A percentile compares a stretch with the other conserved stretches of the same genome.
phyloP scores from a whole-genome alignment of 2,113 vertebrate species.

The Semicossyphus pulcher region DNA sequence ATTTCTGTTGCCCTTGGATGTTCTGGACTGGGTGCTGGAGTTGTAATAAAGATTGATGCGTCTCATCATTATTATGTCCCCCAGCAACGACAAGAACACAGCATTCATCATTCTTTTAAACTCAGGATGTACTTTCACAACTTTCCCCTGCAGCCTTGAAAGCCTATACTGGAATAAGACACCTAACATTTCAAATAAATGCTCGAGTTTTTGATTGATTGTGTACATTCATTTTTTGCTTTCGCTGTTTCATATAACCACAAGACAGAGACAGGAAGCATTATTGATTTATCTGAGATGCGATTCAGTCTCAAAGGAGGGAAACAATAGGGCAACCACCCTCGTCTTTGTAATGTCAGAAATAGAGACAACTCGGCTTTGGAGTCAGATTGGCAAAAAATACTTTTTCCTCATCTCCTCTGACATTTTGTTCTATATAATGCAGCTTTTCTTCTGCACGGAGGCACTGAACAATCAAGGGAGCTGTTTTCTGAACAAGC shows the following conservation, averaged over 20 bases:
- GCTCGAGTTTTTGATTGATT: constrained; percentile 38
- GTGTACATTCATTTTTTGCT: constrained; percentile 31
- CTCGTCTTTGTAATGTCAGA: neutral
- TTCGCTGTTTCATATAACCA: constrained; percentile 33
- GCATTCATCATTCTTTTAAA: constrained; percentile 73
- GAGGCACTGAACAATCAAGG: neutral
- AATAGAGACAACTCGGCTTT: constrained; percentile 18
- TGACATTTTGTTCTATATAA: constrained; percentile 11
- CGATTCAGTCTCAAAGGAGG: constrained; percentile 26
- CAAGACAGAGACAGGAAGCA: constrained; percentile 13
- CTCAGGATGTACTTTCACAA: constrained; percentile 53
- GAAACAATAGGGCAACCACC: constrained; percentile 19
- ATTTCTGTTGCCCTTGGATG: constrained; percentile 74
- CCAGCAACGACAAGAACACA: constrained; percentile 63
- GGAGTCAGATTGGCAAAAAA: neutral
- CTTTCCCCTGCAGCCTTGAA: constrained; percentile 23
- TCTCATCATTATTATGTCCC: constrained; percentile 73
- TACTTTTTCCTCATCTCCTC: neutral
- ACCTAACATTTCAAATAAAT: constrained; percentile 43
- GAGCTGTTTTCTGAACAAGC: neutral
- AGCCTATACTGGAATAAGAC: constrained; percentile 41
- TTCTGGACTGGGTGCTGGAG: constrained; percentile 57
- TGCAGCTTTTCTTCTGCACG: neutral
- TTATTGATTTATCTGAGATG: constrained; percentile 54
- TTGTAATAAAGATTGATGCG: constrained; percentile 75